phyloP scores from a whole-genome alignment of 2,797 vertebrate species.

The Peromyscus melanophrys region DNA sequence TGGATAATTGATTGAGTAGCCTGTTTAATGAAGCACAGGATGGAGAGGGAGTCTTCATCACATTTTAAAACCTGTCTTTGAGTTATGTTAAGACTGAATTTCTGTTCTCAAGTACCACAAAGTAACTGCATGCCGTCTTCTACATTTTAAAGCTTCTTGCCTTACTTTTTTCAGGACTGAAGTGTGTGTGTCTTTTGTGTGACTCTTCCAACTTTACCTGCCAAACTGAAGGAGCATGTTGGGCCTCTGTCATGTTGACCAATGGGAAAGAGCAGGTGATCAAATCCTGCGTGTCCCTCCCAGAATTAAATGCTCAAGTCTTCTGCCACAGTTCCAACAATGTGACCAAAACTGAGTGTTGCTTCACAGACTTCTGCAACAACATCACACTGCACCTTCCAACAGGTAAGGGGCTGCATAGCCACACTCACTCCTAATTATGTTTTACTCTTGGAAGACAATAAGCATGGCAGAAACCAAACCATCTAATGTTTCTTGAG shows the following conservation, averaged over 20 bases:
- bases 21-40: slow-evolving; percentile 1
- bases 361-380: slow-evolving; percentile 99
- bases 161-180: slow-evolving; percentile 89
- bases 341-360: slow-evolving; percentile 96
- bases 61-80: background rate
- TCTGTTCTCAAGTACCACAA: background rate
- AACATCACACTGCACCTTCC: slow-evolving; percentile 95
- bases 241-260: slow-evolving; percentile 97
- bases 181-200: slow-evolving; percentile 96
- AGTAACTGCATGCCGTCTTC: background rate
- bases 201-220: slow-evolving; percentile 95
- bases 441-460: slow-evolving; percentile 46
- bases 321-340: slow-evolving; percentile 97
- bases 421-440: slow-evolving; percentile 46
- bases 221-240: slow-evolving; percentile 97
- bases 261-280: slow-evolving; percentile 94
- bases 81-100: slow-evolving; percentile 19
- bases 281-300: slow-evolving; percentile 95
- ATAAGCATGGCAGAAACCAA: slow-evolving; percentile 26
- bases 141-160: slow-evolving; percentile 52
- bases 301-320: slow-evolving; percentile 94
- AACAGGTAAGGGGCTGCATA: slow-evolving; percentile 88
- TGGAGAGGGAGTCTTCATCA: background rate
- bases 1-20: background rate
- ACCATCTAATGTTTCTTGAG: slow-evolving; percentile 59